These are phyloP conservation scores for Andrena camellia DNA, from an alignment of 2,888 invertebrate species.

Conservation along the genomic window DNA sequence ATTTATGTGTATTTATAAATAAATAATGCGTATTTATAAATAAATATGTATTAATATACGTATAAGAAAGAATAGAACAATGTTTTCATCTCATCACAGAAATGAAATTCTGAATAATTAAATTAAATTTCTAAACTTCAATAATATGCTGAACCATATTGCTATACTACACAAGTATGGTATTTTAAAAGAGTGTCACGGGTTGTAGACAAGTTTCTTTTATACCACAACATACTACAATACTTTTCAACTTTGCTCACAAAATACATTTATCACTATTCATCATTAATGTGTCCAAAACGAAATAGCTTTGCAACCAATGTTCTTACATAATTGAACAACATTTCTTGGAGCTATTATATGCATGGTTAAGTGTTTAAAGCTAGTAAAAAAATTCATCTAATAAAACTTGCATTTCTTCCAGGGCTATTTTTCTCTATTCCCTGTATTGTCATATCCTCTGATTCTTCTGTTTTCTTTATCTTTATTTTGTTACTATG, in stretches of 20 bases:
- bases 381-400: not conserved
- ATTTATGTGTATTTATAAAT: slow-evolving; percentile 18
- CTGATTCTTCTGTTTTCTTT: no score
- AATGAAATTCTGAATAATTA: slow-evolving; percentile 4
- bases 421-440: not conserved
- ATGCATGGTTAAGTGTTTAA: no score
- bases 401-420: not conserved
- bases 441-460: no score
- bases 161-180: not conserved
- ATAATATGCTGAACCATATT: not conserved
- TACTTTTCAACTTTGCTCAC: not conserved
- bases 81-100: not conserved
- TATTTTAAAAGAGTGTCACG: not conserved
- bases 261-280: not conserved
- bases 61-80: slow-evolving; percentile 8
- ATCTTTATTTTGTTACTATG: no score
- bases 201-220: not conserved
- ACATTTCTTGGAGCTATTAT: no score
- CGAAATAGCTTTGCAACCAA: not conserved
- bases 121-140: not conserved
- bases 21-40: slow-evolving; percentile 17
- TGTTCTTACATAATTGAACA: no score
- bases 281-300: not conserved
- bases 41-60: slow-evolving; percentile 2
- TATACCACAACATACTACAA: not conserved